phyloP scores from a whole-genome alignment of 2,113 vertebrate genomes.

The Anolis sagrei region DNA sequence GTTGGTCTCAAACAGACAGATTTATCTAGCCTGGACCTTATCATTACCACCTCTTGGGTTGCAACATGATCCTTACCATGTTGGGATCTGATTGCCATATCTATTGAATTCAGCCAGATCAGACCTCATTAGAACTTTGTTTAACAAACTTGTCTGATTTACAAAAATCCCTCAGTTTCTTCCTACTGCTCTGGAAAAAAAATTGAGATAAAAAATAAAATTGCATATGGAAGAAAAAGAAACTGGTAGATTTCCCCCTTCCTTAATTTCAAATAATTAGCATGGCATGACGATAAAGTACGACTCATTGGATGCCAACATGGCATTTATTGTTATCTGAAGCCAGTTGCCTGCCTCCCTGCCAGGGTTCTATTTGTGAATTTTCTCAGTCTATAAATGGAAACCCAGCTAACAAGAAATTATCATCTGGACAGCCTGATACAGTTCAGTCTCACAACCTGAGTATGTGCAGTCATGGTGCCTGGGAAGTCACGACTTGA shows the following conservation, averaged over 20 bases:
- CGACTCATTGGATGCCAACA: slow-evolving; percentile 61
- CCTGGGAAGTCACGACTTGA: slow-evolving; percentile 67
- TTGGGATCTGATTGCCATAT: background rate
- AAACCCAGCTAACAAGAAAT: slow-evolving; percentile 81
- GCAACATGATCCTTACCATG: background rate
- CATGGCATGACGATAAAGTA: slow-evolving; percentile 26
- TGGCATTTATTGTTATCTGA: slow-evolving; percentile 82
- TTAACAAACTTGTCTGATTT: background rate
- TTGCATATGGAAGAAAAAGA: background rate
- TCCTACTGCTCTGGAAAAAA: background rate
- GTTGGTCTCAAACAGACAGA: too few relatives aligned
- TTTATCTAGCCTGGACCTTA: too few relatives aligned
- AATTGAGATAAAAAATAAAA: background rate
- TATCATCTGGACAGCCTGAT: slow-evolving; percentile 76
- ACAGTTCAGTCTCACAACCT: slow-evolving; percentile 72
- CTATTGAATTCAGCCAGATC: background rate
- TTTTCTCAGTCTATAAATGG: slow-evolving; percentile 93
- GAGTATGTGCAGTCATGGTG: slow-evolving; percentile 67
- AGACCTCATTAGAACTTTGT: background rate
- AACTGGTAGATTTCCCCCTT: background rate
- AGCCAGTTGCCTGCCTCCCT: slow-evolving; percentile 80
- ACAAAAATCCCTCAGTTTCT: background rate
- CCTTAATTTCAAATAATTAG: background rate
- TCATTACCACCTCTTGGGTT: background rate
- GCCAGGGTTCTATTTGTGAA: slow-evolving; percentile 87